phyloP scores from a whole-genome alignment of 2,888 invertebrate species.

The Cheilosia vulpina region DNA sequence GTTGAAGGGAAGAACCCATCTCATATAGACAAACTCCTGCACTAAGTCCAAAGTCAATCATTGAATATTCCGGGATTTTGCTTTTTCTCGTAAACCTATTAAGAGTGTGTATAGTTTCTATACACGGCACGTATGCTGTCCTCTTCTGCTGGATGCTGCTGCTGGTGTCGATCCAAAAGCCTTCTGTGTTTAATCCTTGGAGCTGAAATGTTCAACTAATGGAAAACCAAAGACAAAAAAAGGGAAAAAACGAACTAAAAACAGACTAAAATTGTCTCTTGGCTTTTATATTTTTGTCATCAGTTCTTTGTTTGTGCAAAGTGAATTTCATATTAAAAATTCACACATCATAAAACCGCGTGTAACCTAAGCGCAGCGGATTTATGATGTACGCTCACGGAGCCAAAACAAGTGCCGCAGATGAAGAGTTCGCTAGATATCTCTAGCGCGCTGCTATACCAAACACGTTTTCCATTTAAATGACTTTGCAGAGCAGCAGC shows the following conservation, averaged over 20 bases:
- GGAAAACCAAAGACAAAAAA: slow-evolving; percentile 19
- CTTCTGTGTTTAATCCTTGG: slow-evolving; percentile 60
- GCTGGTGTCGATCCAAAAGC: slow-evolving; percentile 44
- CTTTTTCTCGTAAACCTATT: slow-evolving; percentile 60
- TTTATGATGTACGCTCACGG: slow-evolving; percentile 14
- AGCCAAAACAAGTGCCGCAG: slow-evolving; percentile 30
- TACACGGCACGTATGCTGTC: slow-evolving; percentile 4
- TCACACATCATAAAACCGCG: slow-evolving; percentile 68
- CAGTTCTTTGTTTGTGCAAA: slow-evolving; percentile 17
- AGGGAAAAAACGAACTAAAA: neutral
- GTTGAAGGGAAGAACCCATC: slow-evolving; percentile 52
- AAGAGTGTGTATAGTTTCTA: slow-evolving; percentile 53
- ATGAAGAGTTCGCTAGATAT: slow-evolving; percentile 2
- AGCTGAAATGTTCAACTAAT: slow-evolving; percentile 65
- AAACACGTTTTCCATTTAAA: slow-evolving; percentile 65
- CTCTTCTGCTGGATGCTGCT: slow-evolving; percentile 12
- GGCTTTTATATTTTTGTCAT: slow-evolving; percentile 19
- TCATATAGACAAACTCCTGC: neutral
- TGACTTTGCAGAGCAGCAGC: slow-evolving; percentile 31
- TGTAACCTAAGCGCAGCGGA: slow-evolving; percentile 36
- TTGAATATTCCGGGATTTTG: slow-evolving; percentile 59
- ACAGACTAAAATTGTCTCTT: slow-evolving; percentile 12
- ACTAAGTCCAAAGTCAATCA: slow-evolving; percentile 73
- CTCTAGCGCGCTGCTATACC: neutral
- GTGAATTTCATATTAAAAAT: slow-evolving; percentile 65